These are phyloP conservation scores for Solenodon paradoxus DNA, from an alignment of 2,113 vertebrate genomes.

Conservation along the genomic window DNA sequence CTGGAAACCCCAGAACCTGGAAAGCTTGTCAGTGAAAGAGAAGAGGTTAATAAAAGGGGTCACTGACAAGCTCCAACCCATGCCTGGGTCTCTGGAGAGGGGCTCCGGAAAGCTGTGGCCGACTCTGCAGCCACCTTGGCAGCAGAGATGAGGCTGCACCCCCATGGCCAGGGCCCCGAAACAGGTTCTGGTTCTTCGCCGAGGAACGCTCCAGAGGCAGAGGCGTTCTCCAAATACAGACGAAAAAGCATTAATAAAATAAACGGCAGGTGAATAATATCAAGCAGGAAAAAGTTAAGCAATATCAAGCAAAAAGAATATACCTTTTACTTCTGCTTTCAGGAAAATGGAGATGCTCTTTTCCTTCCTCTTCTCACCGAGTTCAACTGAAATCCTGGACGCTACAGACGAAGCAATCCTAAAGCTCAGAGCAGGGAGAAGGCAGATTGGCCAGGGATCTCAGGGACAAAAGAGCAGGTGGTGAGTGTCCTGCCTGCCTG, in stretches of 20 bases:
- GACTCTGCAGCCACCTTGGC: background rate
- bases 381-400: background rate
- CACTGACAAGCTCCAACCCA: too few relatives aligned
- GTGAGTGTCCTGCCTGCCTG: background rate
- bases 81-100: too few relatives aligned
- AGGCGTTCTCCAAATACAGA: background rate
- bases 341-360: background rate
- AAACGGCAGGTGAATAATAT: background rate
- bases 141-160: too few relatives aligned
- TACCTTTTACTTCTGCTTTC: background rate
- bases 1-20: fast-evolving
- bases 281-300: background rate
- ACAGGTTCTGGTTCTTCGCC: too few relatives aligned
- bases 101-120: background rate
- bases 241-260: background rate
- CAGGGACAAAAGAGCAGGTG: background rate
- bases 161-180: too few relatives aligned
- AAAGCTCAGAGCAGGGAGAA: background rate
- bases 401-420: fast-evolving
- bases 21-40: too few relatives aligned
- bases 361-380: background rate
- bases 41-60: too few relatives aligned
- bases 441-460: fast-evolving
- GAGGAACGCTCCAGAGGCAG: background rate
- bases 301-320: background rate